Evolutionary conservation across 2,888 invertebrate species (phyloP), one percentile per base, ranked within the genome.

Genomic region (Tortricodes alternella): DNA sequence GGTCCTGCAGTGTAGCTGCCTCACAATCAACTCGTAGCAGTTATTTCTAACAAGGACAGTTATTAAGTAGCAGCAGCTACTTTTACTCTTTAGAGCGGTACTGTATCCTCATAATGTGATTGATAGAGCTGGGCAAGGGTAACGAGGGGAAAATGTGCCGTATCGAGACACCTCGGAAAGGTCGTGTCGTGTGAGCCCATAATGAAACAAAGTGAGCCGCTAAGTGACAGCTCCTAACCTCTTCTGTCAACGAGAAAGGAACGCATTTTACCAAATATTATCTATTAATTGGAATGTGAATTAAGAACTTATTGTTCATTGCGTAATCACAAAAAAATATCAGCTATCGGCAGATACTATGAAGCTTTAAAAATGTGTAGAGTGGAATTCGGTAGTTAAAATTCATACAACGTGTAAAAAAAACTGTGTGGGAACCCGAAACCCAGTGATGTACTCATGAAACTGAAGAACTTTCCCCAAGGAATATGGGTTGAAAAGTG

Each of bases 181-280:
- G 49, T 56, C 43, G 32, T 39, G 39, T 27, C 50, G 50, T 49
- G 53, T 24, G 48, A 37, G 41, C 48, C 27, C 34, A 49, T 55
- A 49, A 55, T 49, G 55, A 55, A 55, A 55, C 55, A 55, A 55
- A 55, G 55, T 55, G 53, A 41, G 48, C 48, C 41, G 27, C 48
- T 49, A 55, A 55, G 55, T 55, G 55, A 55, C 55, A 55, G 55
- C 55, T 55, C 46, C 21, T 34, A 24, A 21, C 46, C 46, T 48
- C 53, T 53, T 38, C 27, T 27, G 48, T 43, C 48, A 48, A 16
- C 32, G 46, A 7, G 24, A 15, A 29, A 16, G 23, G 38, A 37
- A 15, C 34, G 29, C 29, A 35, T 44, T 38, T 38, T 46, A 29
- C 38, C 27, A 4, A 11, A n/a, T n/a, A n/a, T n/a, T n/a, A n/a